A percentile compares a stretch with the other conserved stretches of the same genome.
Conservation (phyloP, 2,888 invertebrate genomes). For the Hemaris fuciformis region DNA sequence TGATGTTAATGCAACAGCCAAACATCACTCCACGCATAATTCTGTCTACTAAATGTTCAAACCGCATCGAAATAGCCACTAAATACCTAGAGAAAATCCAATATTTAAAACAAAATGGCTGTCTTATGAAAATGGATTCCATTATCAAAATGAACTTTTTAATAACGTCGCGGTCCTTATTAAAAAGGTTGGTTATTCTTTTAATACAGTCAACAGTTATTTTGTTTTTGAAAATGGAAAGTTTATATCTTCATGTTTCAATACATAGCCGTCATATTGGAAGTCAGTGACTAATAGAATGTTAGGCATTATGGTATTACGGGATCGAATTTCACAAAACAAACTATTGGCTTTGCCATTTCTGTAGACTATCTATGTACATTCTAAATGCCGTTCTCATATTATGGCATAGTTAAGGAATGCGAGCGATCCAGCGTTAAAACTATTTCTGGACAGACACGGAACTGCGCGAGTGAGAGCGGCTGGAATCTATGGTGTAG, state of each 20-base stretch:
- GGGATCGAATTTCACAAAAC: neutral
- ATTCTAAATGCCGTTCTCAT: constrained; percentile 9
- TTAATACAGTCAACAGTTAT: neutral
- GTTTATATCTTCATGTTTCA: neutral
- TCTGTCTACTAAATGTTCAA: neutral
- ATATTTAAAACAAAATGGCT: neutral
- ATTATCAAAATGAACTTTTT: neutral
- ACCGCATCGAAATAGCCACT: neutral
- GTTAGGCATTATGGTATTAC: neutral
- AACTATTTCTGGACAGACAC: constrained; percentile 31
- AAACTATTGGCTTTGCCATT: neutral
- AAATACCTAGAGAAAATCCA: neutral
- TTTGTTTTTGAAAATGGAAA: neutral
- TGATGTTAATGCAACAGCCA: constrained; percentile 1
- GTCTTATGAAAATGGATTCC: neutral
- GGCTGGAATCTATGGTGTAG: constrained; percentile 16
- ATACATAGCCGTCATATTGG: neutral
- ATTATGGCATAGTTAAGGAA: constrained; percentile 22
- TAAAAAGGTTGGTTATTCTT: neutral
- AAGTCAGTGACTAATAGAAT: neutral
- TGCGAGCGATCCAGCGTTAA: constrained; percentile 22
- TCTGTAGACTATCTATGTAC: neutral
- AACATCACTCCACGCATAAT: neutral
- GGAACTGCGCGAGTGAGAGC: constrained; percentile 24
- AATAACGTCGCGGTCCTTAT: neutral